Evolutionary conservation across 2,888 invertebrate species (phyloP).

Genomic region (Nemurella pictetii): DNA sequence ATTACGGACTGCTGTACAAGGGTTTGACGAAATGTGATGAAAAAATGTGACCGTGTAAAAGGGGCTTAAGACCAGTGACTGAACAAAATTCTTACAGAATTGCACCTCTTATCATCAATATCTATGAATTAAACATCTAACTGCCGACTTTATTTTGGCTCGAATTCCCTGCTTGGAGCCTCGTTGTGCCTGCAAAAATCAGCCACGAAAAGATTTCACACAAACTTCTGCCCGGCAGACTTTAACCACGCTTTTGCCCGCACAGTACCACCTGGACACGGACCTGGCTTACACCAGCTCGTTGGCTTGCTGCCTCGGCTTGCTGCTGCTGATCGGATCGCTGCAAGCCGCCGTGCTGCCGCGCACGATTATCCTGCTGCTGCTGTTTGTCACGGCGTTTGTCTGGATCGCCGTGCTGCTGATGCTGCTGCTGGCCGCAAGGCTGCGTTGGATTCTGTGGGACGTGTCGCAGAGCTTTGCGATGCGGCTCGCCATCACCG

Average conservation of each 20-base stretch:
- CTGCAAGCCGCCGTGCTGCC: conserved; percentile 81
- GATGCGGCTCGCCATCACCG: conserved; percentile 80
- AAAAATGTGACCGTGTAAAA: too few relatives aligned
- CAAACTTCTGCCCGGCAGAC: too few relatives aligned
- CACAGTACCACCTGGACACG: conserved; percentile 81
- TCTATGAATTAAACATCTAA: too few relatives aligned
- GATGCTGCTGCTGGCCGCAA: conserved; percentile 80
- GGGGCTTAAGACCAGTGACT: too few relatives aligned
- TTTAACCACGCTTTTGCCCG: conserved; percentile 43
- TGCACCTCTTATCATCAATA: too few relatives aligned
- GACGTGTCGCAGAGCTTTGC: conserved; percentile 84
- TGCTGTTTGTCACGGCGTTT: conserved; percentile 86
- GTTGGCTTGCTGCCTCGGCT: conserved; percentile 73
- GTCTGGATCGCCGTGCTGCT: conserved; percentile 88
- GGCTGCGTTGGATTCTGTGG: conserved; percentile 81
- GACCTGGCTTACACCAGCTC: conserved; percentile 86
- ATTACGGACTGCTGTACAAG: too few relatives aligned
- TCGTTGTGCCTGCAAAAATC: too few relatives aligned
- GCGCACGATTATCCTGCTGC: conserved; percentile 78
- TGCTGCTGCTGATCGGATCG: conserved; percentile 74
- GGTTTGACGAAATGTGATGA: too few relatives aligned
- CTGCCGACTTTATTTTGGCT: too few relatives aligned
- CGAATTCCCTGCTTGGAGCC: too few relatives aligned
- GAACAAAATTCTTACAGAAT: too few relatives aligned
- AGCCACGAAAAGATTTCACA: too few relatives aligned